Evolutionary conservation across 2,888 invertebrate species (phyloP), one percentile per base, ranked within the genome.

Genomic region (Erebia aethiops): DNA sequence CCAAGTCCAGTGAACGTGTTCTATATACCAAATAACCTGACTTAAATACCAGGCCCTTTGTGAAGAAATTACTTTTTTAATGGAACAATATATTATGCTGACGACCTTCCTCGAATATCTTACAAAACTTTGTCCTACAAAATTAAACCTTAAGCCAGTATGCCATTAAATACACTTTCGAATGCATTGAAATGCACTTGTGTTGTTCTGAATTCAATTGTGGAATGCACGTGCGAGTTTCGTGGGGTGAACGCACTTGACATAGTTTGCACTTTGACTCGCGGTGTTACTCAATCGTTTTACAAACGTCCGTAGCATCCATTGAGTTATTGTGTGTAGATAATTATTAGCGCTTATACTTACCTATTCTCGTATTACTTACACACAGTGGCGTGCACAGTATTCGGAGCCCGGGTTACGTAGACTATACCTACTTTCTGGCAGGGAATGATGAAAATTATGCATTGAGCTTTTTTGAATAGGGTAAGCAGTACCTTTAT

Each of bases 191-290:
- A 56, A 66, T 71, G 75, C 71, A 74, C 66, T 76, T 79, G 64
- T 61, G 66, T 54, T 74, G 71, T 77, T 78, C 51, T 64, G 67
- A 72, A 70, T 71, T 73, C 58, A 51, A 69, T 63, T 46, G 63
- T 57, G 72, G 69, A 74, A 69, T 83, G 82, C 89, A 89, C 90
- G 90, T 89, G 89, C 87, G 80, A 78, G 79, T 80, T 87, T 87
- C 82, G 81, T 76, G 84, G 83, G 91, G 89, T 91, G 80, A 90
- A 85, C 82, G 88, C 82, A 84, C 88, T 85, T 82, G 84, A 84
- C 87, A 85, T 73, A 81, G 78, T 82, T 82, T 88, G 88, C 88
- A 87, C 85, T 90, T 87, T 87, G 86, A 86, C 85, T 86, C 52
- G 54, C 80, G 78, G 69, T 74, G 72, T 80, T 78, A 79, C 76